Evolutionary conservation across 35 echinoderm and acorn worm species (phyloP), one percentile per base, ranked within the genome.

Genomic region (Stichopus chloronotus): DNA sequence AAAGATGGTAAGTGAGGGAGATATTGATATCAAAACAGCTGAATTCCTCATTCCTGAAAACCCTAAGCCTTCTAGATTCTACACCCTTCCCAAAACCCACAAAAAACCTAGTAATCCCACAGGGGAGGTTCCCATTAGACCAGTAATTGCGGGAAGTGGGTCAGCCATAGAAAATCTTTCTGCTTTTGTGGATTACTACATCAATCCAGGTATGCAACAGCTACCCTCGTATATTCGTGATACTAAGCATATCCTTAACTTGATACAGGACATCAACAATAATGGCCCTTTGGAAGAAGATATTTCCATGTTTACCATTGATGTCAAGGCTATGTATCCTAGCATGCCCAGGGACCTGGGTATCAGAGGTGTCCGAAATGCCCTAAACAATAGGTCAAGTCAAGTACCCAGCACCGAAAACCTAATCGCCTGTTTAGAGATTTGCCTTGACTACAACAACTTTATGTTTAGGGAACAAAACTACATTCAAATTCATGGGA

Each of bases 81-180:
- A 83, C 80, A 43, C 30, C 30, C 30, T 43, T 43, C 30, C 24
- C 25, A 83, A 83, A 83, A 83, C 25, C 80, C 72, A 8, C 8
- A 8, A 76, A 76, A 76, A 76, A 76, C 30, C 30, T 43, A 17
- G 0, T 76, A 11, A 76, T 76, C 72, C 72, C 72, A 76, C 14
- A 0, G 72, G 72, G 72, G 72, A 76, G 14, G 10, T 76, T 76
- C 72, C 72, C 72, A 76, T 76, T 52, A 83, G 80, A 83, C 80
- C 80, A 43, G 80, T 83, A 83, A 83, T 83, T 83, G 8, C 80
- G 4, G 24, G 80, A 83, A 53, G 80, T 30, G 54, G 80, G 25
- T 83, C 80, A 53, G 80, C 24, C 25, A 83, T 83, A 53, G 80
- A 83, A 52, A 83, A 83, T 52, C 4, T 83, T 53, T 83, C 80